These are phyloP conservation scores for Polydrusus cervinus DNA, from an alignment of 2,888 invertebrate genomes.

Conservation along the genomic window DNA sequence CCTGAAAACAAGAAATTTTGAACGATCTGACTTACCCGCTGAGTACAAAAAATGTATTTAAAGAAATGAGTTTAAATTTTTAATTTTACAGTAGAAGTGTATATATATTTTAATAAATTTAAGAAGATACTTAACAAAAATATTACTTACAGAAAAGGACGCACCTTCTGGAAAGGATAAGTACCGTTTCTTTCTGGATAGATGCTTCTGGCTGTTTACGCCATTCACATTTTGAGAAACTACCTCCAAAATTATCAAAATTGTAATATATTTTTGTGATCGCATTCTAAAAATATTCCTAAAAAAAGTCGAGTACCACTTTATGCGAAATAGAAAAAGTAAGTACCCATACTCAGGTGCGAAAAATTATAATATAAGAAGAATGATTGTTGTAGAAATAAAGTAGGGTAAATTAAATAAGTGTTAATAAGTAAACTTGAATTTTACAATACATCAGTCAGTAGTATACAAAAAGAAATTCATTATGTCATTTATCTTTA, in stretches of 20 bases:
- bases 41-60: too few relatives aligned
- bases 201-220: slow-evolving; percentile 12
- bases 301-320: too few relatives aligned
- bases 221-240: slow-evolving; percentile 1
- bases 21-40: too few relatives aligned
- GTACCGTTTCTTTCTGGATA: slow-evolving; percentile 52
- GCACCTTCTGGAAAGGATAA: slow-evolving; percentile 56
- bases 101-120: too few relatives aligned
- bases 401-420: slow-evolving; percentile 9
- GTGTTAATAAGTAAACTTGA: slow-evolving; percentile 3
- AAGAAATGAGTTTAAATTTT: too few relatives aligned
- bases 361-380: too few relatives aligned
- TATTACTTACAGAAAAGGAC: slow-evolving; percentile 52
- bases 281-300: slow-evolving; percentile 5
- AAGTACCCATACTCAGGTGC: neutral
- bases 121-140: too few relatives aligned
- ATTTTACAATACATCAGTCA: too few relatives aligned
- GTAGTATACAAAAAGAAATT: too few relatives aligned
- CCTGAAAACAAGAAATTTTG: slow-evolving; percentile 68
- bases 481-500: too few relatives aligned
- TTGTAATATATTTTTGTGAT: neutral
- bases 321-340: neutral
- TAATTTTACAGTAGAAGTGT: too few relatives aligned
- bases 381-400: neutral
- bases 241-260: slow-evolving; percentile 18